Percentiles rank a stretch among this genome's conserved stretches.
Evolutionary conservation across 2,888 invertebrate genomes (phyloP).

Genomic region (Scaptomyza caliginosa): DNA sequence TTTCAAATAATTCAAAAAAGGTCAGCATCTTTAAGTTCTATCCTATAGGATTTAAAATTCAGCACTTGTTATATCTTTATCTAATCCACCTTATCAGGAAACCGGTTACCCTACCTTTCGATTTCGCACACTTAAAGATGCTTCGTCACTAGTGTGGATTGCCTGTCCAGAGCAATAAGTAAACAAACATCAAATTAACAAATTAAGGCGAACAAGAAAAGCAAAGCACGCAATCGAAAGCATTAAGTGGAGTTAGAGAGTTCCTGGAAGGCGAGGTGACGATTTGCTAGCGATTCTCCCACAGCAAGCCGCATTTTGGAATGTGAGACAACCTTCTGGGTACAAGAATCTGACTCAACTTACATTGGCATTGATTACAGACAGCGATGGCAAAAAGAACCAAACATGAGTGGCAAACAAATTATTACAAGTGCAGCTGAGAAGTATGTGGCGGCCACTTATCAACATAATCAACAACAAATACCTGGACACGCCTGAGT

Average conservation of each 20-base stretch:
- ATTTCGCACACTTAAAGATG: too few relatives aligned
- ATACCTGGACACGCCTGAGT: slow-evolving; percentile 79
- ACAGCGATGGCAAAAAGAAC: neutral
- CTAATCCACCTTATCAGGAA: too few relatives aligned
- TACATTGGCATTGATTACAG: slow-evolving; percentile 62
- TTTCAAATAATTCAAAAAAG: too few relatives aligned
- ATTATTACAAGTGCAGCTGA: slow-evolving; percentile 77
- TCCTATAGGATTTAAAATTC: too few relatives aligned
- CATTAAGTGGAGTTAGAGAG: slow-evolving; percentile 11
- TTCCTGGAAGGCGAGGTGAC: slow-evolving; percentile 68
- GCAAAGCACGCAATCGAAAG: slow-evolving; percentile 56
- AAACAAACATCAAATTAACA: slow-evolving; percentile 36
- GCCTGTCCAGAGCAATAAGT: too few relatives aligned
- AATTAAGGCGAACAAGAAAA: slow-evolving; percentile 49
- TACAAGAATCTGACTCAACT: slow-evolving; percentile 30
- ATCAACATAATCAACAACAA: slow-evolving; percentile 78
- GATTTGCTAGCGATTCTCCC: slow-evolving; percentile 52
- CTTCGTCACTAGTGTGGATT: too few relatives aligned
- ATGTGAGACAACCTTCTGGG: slow-evolving; percentile 36
- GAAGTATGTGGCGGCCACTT: slow-evolving; percentile 76
- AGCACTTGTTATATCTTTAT: too few relatives aligned
- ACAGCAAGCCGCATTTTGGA: slow-evolving; percentile 53
- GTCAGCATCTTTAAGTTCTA: too few relatives aligned
- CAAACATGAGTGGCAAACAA: slow-evolving; percentile 78
- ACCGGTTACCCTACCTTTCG: too few relatives aligned